Base-by-base conservation (phyloP, 2,888 invertebrate species). In the Corbicula japonica region DNA sequence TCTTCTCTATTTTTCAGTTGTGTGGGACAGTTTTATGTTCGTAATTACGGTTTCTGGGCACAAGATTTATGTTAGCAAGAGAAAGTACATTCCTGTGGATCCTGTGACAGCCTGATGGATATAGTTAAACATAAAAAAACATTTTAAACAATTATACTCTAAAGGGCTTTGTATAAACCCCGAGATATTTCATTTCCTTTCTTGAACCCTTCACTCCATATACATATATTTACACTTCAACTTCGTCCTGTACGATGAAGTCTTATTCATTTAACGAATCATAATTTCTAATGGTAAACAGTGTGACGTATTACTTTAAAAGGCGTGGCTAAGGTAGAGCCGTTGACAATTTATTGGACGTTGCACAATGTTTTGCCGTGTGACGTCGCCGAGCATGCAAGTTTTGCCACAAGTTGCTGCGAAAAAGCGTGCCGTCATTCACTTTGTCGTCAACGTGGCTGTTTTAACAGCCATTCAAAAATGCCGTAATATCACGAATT, bases 11-110 rank as follows among this genome's bases (percentile, higher is more conserved):
- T 76, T 87, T 92, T 95, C 97, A 80, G 96, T 98, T 88, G 96
- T 96, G 0, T 98, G 97, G 93, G 96, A 96, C 85, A 96, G 97
- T 88, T 96, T 97, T 91, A 96, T 96, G 94, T 98, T 97, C 92
- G 95, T 96, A 61, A 96, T 98, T 88, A 97, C 97, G 90, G 95
- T 97, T 86, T 98, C 97, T 0, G 98, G 98, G 92, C 96, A 97
- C 91, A 96, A 97, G 93, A 96, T 98, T 85, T 96, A 97, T 93
- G 95, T 98, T 50, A 85, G 88, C 65, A 91, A 91, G 83, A 83
- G 90, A 61, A 87, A 85, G 32, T 90, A 89, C 66, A 77, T 85
- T 28, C 90, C 91, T 34, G 86, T 87, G 54, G 91, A 89, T 8
- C 89, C 89, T 28, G 88, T 86, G 0, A 70, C 63, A 26, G 83